Evolutionary conservation across 2,888 invertebrate species (phyloP).

Genomic region (Nephrotoma flavescens): DNA sequence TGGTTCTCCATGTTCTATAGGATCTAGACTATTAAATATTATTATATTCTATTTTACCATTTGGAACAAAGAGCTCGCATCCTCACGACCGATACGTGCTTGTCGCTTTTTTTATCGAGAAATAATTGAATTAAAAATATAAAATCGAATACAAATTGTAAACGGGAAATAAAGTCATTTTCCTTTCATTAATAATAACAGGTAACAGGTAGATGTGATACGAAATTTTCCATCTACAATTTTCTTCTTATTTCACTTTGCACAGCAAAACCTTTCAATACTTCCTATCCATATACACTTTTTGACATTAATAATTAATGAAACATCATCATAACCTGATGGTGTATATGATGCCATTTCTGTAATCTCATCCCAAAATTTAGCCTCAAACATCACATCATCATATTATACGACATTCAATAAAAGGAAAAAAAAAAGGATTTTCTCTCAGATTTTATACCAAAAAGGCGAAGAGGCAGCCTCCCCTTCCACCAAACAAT

Average conservation of each 20-base stretch:
- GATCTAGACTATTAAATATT: too few species aligned
- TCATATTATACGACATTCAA: not conserved
- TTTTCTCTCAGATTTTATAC: not conserved
- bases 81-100: not conserved
- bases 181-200: not conserved
- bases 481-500: not conserved
- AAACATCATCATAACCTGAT: not conserved
- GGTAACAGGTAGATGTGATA: not conserved
- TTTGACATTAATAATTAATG: not conserved
- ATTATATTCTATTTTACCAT: too few species aligned
- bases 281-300: not conserved
- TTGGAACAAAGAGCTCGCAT: not conserved
- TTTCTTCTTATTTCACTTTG: not conserved
- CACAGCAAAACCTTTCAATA: not conserved
- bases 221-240: too few species aligned
- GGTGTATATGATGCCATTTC: not conserved
- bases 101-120: not conserved
- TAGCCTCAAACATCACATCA: not conserved
- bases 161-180: not conserved
- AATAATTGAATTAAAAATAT: not conserved
- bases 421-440: not conserved
- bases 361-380: not conserved
- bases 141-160: not conserved
- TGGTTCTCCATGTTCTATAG: too few species aligned
- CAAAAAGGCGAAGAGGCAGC: not conserved